Base-by-base conservation (phyloP, 1,140 invertebrate species). In the Aphelenchoides fujianensis region DNA sequence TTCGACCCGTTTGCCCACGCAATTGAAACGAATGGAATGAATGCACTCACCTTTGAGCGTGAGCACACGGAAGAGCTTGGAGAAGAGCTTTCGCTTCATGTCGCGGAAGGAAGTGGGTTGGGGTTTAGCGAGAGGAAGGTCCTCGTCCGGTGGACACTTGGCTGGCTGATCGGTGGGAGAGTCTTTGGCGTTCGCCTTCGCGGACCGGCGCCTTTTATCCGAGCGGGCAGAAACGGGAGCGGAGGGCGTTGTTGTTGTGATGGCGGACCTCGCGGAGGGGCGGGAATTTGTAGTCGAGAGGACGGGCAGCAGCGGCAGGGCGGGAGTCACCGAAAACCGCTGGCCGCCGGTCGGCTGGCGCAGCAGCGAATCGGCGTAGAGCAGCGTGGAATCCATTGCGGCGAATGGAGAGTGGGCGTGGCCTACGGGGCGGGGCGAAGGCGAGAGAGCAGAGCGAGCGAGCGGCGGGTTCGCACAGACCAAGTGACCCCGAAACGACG, bases 51-150 rank as follows among this genome's bases (percentile, higher is more conserved):
- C 63, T 66, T 66, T 66, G 16, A 66, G 7, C 12, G 63, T 66
- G 12, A 66, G 34, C 23, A 66, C 63, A 1, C 28, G 12, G 34
- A 66, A 66, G 36, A 66, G 36, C 3, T 66, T 66, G 32, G 63
- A 41, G 16, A 66, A 66, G 19, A 66, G 32, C 63, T 66, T 66
- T 0, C 63, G 63, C 63, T 66, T 66, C 63, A 36, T 66, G 0
- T 12, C 27, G 63, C 63, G 23, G 62, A 64, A 64, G 59, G 5
- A 64, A 5, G 5, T 7, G 3, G 35, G 3, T 64, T 64, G 23
- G 23, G 34, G 5, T 53, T 64, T 32, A 41, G 3, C 7, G 30
- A 48, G 19, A 9, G 7, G 9, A 7, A 59, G 41, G 9, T 59
- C 57, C 59, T 59, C 23, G 41, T 59, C 41, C 7, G 57, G 19